phyloP scores from a whole-genome alignment of 2,888 invertebrate genomes.

The Nasonia oneida region DNA sequence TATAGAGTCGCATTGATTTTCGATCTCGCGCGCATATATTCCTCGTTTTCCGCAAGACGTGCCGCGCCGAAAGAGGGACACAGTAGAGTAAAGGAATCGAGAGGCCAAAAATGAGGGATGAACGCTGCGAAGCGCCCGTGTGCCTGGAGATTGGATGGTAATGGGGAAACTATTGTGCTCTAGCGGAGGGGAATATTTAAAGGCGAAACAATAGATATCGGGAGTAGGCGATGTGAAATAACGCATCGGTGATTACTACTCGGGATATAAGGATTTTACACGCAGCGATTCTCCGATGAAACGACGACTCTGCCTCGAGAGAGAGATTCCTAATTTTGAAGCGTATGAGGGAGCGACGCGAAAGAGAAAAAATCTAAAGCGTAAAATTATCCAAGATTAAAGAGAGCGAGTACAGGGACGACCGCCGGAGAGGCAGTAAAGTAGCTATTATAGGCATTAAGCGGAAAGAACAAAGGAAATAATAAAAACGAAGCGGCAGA shows the following conservation, averaged over 20 bases:
- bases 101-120: conserved; percentile 36
- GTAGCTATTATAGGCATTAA: conserved; percentile 55
- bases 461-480: conserved; percentile 53
- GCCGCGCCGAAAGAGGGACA: not conserved
- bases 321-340: not conserved
- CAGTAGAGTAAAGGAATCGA: not conserved
- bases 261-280: not conserved
- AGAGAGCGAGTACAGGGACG: conserved; percentile 8
- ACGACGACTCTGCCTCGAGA: not conserved
- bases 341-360: not conserved
- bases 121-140: not conserved
- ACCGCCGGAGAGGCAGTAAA: conserved; percentile 36
- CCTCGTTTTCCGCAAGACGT: not conserved
- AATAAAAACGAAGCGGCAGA: conserved; percentile 49
- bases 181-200: conserved; percentile 40
- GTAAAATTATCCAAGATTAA: conserved; percentile 49
- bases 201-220: conserved; percentile 46
- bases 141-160: conserved; percentile 33
- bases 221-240: conserved; percentile 29
- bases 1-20: not conserved
- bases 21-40: not conserved
- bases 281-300: not conserved
- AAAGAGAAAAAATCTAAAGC: not conserved
- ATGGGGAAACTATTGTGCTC: conserved; percentile 29
- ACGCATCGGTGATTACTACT: conserved; percentile 22